Base-by-base conservation (phyloP, 2,797 vertebrate species). In the Xiphorhynchus erythropygius region DNA sequence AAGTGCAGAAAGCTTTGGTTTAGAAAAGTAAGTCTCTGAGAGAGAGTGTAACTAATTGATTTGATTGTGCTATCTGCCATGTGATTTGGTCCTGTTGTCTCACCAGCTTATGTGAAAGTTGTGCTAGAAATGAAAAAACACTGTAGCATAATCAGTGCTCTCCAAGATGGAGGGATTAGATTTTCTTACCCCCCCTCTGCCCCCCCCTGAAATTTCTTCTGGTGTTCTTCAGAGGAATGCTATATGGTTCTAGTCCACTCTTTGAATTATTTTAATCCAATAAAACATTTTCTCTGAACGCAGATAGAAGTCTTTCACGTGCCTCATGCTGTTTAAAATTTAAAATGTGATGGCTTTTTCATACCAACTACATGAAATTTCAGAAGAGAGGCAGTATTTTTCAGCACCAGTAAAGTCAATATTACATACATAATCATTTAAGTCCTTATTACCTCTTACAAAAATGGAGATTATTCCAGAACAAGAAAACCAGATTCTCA, bases 341-440 rank as follows among this genome's bases (percentile, higher is more conserved):
- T 87, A 55, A 89, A 84, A 80, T 52, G 8, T 59, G 17, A 5
- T 60, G 17, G 0, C 15, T 69, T 91, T 87, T 87, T 83, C 27
- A n/a, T 91, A 65, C 15, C 41, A 75, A 28, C 24, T 76, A n/a
- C 47, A 56, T 78, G 42, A 84, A 90, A 93, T 93, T 94, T 94
- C 53, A 23, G 52, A 78, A 84, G 23, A 86, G 32, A 83, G 27
- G 39, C 18, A 39, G 23, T 47, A 50, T 28, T 80, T 92, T 76
- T 88, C 55, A 71, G 35, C 47, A 91, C 46, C n/a, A 92, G 18
- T 60, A 42, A 57, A 18, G 22, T 75, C 30, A 90, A 5, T 87
- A 53, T 64, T 73, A 28, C 30, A 60, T 70, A 41, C 11, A 30
- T 81, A 84, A 68, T 69, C 2, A 52, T 89, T 94, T 86, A 80